Conservation (phyloP, 2,113 vertebrate species). For the Chascanopsetta lugubris region DNA sequence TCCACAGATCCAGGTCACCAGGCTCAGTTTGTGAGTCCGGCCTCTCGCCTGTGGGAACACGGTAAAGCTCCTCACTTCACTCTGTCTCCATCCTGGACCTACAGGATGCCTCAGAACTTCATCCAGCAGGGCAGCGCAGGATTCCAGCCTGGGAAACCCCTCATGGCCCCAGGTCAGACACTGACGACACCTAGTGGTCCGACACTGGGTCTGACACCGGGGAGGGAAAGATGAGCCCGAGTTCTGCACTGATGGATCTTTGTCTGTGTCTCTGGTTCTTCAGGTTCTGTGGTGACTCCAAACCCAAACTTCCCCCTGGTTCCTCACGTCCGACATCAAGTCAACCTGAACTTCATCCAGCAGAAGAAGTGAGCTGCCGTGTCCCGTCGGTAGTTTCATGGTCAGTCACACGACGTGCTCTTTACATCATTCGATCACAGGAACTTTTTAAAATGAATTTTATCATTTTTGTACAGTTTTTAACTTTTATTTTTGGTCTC, state of each 20-base stretch:
- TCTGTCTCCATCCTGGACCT: conserved; percentile 92
- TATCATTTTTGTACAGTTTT: conserved; percentile 99
- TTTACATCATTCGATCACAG: conserved; percentile 72
- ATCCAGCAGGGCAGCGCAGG: conserved; percentile 91
- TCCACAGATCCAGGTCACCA: conserved; percentile 89
- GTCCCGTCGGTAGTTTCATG: conserved; percentile 66
- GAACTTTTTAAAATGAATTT: conserved; percentile 88
- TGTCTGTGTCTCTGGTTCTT: conserved; percentile 9
- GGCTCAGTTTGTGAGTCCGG: conserved; percentile 87
- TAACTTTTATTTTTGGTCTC: conserved; percentile 83
- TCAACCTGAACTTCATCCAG: conserved; percentile 93
- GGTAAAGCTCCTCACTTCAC: conserved; percentile 86
- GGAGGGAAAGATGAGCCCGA: too few relatives aligned
- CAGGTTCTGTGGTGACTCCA: conserved; percentile 89
- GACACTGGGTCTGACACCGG: too few relatives aligned
- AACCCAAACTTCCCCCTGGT: conserved; percentile 91
- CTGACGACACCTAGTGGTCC: too few relatives aligned
- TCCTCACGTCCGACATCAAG: conserved; percentile 89
- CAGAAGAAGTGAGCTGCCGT: conserved; percentile 93
- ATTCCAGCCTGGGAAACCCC: conserved; percentile 90
- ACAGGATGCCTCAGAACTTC: conserved; percentile 93
- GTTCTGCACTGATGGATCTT: neutral
- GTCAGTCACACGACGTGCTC: conserved; percentile 63
- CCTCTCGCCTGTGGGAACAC: conserved; percentile 90
- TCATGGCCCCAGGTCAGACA: conserved; percentile 88